Conservation (phyloP, 1,140 invertebrate genomes). For the Drosophila trapezifrons region DNA sequence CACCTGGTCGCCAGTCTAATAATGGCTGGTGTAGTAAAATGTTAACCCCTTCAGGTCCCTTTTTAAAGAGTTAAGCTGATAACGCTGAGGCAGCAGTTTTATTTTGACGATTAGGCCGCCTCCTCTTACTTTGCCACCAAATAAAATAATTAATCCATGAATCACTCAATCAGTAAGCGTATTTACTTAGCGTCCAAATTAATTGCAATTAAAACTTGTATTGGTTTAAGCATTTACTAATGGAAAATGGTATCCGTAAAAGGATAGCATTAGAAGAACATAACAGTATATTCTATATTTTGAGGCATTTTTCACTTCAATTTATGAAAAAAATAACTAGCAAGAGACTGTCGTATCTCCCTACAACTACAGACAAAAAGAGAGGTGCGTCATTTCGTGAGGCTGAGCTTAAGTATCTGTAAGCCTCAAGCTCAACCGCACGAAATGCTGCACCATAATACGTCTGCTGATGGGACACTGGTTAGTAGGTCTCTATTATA, state of each 20-base stretch:
- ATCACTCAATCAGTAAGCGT: constrained; percentile 1
- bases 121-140: neutral
- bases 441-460: neutral
- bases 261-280: neutral
- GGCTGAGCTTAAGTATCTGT: no score
- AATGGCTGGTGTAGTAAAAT: constrained; percentile 47
- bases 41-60: constrained; percentile 45
- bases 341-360: no score
- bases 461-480: neutral
- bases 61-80: constrained; percentile 21
- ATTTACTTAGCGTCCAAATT: neutral
- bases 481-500: no score
- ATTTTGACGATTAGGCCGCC: neutral
- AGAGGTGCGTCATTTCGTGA: neutral
- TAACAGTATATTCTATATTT: neutral
- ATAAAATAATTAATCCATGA: constrained; percentile 25
- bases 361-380: neutral
- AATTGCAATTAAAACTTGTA: constrained; percentile 6
- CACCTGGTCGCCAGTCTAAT: constrained; percentile 66
- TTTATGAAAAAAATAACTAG: no score
- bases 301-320: neutral
- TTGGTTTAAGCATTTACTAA: neutral
- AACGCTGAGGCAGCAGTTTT: constrained; percentile 20
- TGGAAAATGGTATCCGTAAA: neutral
- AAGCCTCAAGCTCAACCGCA: no score